Evolutionary conservation across 2,888 invertebrate species (phyloP).

Genomic region (Seira ritae): DNA sequence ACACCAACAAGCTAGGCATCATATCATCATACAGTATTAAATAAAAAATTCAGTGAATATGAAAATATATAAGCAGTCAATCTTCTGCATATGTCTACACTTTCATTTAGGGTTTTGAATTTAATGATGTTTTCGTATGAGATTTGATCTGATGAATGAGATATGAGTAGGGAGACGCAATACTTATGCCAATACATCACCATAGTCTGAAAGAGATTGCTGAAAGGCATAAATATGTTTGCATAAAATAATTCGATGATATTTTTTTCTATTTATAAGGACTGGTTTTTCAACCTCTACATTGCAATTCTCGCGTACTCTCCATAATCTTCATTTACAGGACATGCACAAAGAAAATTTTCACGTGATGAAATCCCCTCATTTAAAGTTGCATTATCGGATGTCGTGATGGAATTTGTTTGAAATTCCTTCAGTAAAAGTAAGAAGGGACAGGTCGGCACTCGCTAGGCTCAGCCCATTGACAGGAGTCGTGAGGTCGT

Average conservation of each 20-base stretch:
- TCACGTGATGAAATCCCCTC: slow-evolving; percentile 13
- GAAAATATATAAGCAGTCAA: no score
- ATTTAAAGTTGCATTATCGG: not conserved
- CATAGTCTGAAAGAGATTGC: not conserved
- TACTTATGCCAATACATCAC: not conserved
- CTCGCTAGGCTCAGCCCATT: slow-evolving; percentile 7
- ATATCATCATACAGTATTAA: no score
- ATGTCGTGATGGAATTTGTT: slow-evolving; percentile 48
- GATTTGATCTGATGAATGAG: no score
- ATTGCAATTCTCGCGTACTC: no score
- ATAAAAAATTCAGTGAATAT: no score
- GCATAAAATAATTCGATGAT: slow-evolving; percentile 24
- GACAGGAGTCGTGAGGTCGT: slow-evolving; percentile 40
- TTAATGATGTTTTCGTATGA: no score
- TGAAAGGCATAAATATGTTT: not conserved
- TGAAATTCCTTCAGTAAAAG: slow-evolving; percentile 22
- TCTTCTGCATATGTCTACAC: no score
- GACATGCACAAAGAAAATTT: not conserved
- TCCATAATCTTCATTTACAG: slow-evolving; percentile 22
- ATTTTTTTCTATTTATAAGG: slow-evolving; percentile 59
- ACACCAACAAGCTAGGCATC: no score
- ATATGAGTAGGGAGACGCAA: not conserved
- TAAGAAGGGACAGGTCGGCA: slow-evolving; percentile 55
- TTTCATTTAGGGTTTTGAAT: no score
- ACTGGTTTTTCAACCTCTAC: slow-evolving; percentile 59